Evolutionary conservation across 2,888 invertebrate genomes (phyloP), one percentile per base, ranked within the genome.

Genomic region (Scaptomyza flava): DNA sequence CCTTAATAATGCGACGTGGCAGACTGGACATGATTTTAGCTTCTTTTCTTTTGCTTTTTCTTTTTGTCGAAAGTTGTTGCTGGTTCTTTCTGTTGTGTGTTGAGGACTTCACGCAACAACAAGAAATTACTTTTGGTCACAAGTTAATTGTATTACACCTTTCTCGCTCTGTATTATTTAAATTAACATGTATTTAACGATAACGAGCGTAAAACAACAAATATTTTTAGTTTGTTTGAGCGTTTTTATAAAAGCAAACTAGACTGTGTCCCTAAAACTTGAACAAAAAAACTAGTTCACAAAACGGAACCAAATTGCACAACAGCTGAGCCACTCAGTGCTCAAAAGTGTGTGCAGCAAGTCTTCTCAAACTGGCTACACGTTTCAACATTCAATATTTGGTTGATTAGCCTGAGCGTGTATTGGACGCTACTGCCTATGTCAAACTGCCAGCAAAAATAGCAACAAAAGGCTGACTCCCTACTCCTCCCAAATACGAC

Each of bases 1-100:
- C 98, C 95, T 98, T 96, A 91, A 96, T 96, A 93, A 96, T 96
- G 94, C 96, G 95, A 77, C 78, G 74, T 65, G 77, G 72, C 65
- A 79, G 50, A 79, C 76, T 79, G 54, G 77, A 76, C 77, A 93
- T 96, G 94, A 93, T 96, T 96, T 59, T 12, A 46, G 34, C 50
- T 65, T 73, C 3, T 45, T 33, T 94, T 96, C 93, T 47, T 9
- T 59, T 1, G 27, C 6, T 34, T 20, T 41, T 50, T 33, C 41
- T 48, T 59, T 34, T 45, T 45, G 38, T 23, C 23, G 17, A 3
- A 23, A 42, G 30, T 60, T 59, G 47, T 30, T 70, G 52, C 50
- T 53, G 53, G 23, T 52, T 57, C 23, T 51, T 62, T 57, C 61
- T 51, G 51, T 33, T 36, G 48, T 45, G 54, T 20, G 11, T 27